Base-by-base conservation (phyloP, 2,797 vertebrate genomes). In the Lates japonicus region DNA sequence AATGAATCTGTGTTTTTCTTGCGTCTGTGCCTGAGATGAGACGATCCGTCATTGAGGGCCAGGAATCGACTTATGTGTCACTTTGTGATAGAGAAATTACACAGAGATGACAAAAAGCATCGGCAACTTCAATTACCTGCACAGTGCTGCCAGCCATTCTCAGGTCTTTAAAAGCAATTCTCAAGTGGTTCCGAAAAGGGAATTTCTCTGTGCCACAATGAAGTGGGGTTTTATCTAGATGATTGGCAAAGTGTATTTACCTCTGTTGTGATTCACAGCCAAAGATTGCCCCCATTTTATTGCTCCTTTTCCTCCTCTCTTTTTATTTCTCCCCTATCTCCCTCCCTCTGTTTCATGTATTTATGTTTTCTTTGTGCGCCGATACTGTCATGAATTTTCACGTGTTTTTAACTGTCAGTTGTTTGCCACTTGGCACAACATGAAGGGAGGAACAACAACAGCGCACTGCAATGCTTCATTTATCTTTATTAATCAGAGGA, bases 81-180 rank as follows among this genome's bases (percentile, higher is more conserved):
- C 79, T 90, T 86, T 90, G 85, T 81, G 76, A 94, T 91, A 87
- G 92, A 95, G 94, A 94, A 95, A 95, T 94, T 93, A 95, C 90
- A 80, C 79, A 0, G 64, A 87, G 81, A 94, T 93, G 93, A 93
- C 89, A 91, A 93, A 94, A 92, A 90, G 84, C 76, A 75, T 78
- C 42, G 75, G 91, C 88, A 85, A 85, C 89, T 93, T 91, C 88
- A 92, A 94, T 94, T 94, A 94, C 91, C 85, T 91, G 85, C 84
- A 67, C 76, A 67, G 60, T 37, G 74, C 90, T 80, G 84, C 87
- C 85, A 91, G 90, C 75, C 70, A 75, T 83, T 74, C 70, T 49
- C 48, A 8, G 74, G 80, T 92, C 86, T 92, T 93, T 93, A 92
- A 93, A 93, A 91, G 85, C 82, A 83, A 80, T 89, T 82, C 76